Conservation (phyloP, 2,797 vertebrate species). For the Characodon lateralis region DNA sequence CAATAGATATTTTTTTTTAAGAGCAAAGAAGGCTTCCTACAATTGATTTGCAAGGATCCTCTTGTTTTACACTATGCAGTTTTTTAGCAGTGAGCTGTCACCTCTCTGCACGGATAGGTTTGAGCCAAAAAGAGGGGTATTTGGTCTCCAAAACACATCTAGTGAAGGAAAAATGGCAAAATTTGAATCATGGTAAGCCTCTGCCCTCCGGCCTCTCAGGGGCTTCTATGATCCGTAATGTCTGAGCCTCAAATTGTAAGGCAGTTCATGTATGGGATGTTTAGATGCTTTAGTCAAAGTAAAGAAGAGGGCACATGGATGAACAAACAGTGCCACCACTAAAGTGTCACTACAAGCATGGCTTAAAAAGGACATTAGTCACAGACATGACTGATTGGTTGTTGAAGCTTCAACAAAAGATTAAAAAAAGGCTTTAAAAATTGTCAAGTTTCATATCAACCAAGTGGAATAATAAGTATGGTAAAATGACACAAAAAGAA, state of each 20-base stretch:
- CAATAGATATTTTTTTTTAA: too few relatives aligned
- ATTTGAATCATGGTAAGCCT: not conserved
- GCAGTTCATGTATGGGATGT: not conserved
- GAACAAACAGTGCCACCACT: not conserved
- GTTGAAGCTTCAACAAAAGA: not conserved
- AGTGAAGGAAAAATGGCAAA: not conserved
- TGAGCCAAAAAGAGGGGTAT: not conserved
- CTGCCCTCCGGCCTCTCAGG: not conserved
- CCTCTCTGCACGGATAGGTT: not conserved
- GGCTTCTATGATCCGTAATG: not conserved
- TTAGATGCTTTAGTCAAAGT: conserved; percentile 8
- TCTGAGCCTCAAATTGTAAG: not conserved
- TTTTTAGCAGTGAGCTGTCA: not conserved
- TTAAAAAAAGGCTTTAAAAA: not conserved
- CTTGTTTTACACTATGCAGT: not conserved
- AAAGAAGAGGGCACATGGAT: not conserved
- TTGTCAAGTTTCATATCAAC: conserved; percentile 9
- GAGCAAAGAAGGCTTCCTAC: not conserved
- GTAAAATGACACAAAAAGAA: conserved; percentile 10
- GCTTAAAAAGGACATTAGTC: conserved; percentile 9
- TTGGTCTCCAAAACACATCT: not conserved
- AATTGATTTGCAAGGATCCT: not conserved
- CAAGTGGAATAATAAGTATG: conserved; percentile 7
- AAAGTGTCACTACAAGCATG: not conserved
- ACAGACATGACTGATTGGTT: not conserved